These are phyloP conservation scores for Agrotis segetum DNA, from an alignment of 2,888 invertebrate species.

Conservation along the genomic window DNA sequence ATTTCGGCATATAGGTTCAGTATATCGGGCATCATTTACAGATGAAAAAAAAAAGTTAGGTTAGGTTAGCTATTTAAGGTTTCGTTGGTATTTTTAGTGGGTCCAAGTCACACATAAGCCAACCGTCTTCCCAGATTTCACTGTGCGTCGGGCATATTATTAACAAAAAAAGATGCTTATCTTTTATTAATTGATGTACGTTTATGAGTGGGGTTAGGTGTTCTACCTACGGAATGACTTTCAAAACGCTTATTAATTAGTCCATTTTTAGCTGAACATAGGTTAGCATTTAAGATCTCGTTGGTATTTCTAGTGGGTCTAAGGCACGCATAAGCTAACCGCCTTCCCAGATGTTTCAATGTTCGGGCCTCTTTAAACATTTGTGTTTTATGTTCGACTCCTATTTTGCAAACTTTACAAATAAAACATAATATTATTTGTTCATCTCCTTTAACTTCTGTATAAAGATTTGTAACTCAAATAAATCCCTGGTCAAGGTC, in stretches of 20 bases:
- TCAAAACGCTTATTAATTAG: constrained; percentile 49
- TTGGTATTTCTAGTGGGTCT: no score
- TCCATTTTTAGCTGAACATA: no score
- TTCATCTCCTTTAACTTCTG: constrained; percentile 29
- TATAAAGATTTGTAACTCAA: constrained; percentile 42
- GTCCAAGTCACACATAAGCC: no score
- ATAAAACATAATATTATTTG: constrained; percentile 40
- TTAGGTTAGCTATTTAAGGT: no score
- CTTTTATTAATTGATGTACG: constrained; percentile 40
- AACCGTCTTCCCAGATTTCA: no score
- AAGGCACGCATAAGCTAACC: no score
- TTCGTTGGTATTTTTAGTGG: no score
- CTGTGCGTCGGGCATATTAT: no score
- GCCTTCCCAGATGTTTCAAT: no score
- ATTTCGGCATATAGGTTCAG: not conserved
- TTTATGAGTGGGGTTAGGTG: constrained; percentile 32
- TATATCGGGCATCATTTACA: no score
- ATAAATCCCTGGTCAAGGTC: constrained; percentile 49
- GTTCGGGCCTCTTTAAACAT: constrained; percentile 41
- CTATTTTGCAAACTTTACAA: constrained; percentile 40
- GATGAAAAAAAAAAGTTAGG: no score
- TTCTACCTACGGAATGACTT: constrained; percentile 47
- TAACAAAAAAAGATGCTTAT: constrained; percentile 42
- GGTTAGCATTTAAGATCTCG: no score
- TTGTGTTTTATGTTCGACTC: constrained; percentile 40